These are phyloP conservation scores for Spongia lamella DNA, from an alignment of 37 sponge, comb jelly and placozoan species.

Conservation along the genomic window DNA sequence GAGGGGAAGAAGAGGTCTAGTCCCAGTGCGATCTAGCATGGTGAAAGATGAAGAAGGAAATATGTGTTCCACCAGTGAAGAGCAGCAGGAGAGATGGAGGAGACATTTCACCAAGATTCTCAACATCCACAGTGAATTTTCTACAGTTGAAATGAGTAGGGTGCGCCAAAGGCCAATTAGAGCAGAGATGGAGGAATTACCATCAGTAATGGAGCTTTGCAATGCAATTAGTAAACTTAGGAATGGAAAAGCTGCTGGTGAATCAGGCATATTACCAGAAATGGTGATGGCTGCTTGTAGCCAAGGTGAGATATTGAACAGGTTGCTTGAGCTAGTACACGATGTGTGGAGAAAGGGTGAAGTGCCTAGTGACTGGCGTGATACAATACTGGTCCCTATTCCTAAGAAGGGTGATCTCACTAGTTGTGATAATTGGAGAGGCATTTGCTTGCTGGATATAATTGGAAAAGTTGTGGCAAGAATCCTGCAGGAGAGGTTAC, in stretches of 20 bases:
- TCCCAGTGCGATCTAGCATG: slow-evolving; percentile 1
- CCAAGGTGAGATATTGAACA: slow-evolving; percentile 23
- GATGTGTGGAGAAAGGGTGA: slow-evolving; percentile 30
- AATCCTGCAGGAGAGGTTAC: slow-evolving; percentile 25
- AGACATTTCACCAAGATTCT: slow-evolving; percentile 14
- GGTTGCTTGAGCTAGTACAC: slow-evolving; percentile 26
- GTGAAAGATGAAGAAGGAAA: slow-evolving; percentile 20
- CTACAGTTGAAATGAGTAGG: background rate
- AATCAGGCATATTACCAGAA: slow-evolving; percentile 34
- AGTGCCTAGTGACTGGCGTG: slow-evolving; percentile 35
- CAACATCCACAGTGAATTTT: slow-evolving; percentile 7
- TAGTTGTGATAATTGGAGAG: too few species aligned
- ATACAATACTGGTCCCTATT: slow-evolving; percentile 27
- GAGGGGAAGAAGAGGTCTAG: slow-evolving; percentile 28
- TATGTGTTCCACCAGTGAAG: background rate
- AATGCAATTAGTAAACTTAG: slow-evolving; percentile 22
- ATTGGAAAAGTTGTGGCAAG: slow-evolving; percentile 45
- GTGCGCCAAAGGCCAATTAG: background rate
- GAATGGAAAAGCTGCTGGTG: slow-evolving; percentile 33
- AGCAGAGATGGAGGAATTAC: background rate
- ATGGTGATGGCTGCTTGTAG: slow-evolving; percentile 35
- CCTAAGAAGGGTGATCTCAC: slow-evolving; percentile 29
- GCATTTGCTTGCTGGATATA: too few species aligned
- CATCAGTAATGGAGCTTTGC: slow-evolving; percentile 8
- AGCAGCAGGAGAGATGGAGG: slow-evolving; percentile 30